phyloP scores from a whole-genome alignment of 1,140 invertebrate species.

The Euglossa dilemma region DNA sequence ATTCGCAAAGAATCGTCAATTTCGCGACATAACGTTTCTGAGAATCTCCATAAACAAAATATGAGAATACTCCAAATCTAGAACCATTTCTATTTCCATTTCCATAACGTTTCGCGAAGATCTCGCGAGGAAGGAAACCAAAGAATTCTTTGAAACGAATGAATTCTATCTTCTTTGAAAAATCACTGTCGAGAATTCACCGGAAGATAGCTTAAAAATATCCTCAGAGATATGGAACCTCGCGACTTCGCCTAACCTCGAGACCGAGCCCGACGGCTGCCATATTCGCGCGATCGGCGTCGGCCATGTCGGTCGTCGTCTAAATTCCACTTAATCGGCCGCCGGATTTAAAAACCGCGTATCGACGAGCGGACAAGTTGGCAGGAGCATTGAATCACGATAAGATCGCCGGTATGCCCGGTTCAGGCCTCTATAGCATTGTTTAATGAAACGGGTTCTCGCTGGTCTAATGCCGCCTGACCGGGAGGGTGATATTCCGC shows the following conservation, averaged over 20 bases:
- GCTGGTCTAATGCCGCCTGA: constrained; percentile 30
- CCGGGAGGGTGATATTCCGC: constrained; percentile 24
- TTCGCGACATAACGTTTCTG: too few relatives aligned
- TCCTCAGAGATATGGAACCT: too few relatives aligned
- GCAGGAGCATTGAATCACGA: constrained; percentile 32
- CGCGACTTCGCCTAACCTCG: not conserved
- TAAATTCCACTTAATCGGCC: not conserved
- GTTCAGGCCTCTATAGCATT: constrained; percentile 16
- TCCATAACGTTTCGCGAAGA: too few relatives aligned
- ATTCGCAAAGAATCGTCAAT: too few relatives aligned
- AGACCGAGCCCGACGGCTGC: not conserved
- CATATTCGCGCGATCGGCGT: not conserved
- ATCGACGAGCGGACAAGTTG: constrained; percentile 13
- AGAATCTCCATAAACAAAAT: too few relatives aligned
- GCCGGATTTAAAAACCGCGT: not conserved
- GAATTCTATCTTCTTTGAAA: too few relatives aligned
- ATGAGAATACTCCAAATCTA: too few relatives aligned
- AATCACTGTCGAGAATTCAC: too few relatives aligned
- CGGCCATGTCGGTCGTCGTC: not conserved
- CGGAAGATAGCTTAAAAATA: not conserved
- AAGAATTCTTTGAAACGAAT: too few relatives aligned
- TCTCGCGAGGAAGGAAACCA: too few relatives aligned
- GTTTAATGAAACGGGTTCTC: constrained; percentile 44
- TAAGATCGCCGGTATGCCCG: constrained; percentile 8
- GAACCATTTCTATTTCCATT: too few relatives aligned